phyloP scores from a whole-genome alignment of 2,797 vertebrate species.

The Loriculus beryllinus region DNA sequence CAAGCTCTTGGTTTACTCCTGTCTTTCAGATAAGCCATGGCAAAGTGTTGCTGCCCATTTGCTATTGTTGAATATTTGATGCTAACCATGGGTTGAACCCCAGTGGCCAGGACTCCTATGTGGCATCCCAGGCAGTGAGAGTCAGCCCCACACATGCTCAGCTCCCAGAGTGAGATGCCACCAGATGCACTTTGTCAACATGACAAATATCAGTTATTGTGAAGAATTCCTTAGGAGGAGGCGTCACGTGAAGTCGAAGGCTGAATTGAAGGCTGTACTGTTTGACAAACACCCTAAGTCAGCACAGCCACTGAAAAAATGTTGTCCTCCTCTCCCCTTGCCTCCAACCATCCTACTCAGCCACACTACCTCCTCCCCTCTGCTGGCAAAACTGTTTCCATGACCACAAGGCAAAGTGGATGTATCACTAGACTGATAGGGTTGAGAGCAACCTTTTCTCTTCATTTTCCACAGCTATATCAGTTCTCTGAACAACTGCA shows the following conservation, averaged over 20 bases:
- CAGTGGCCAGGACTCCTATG: accelerated
- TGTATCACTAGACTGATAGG: neutral
- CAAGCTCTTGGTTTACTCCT: neutral
- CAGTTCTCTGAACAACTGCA: neutral
- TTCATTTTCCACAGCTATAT: neutral
- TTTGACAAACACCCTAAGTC: neutral
- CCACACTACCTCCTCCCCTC: neutral
- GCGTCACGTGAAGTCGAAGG: neutral
- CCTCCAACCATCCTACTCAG: neutral
- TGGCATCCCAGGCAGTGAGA: neutral
- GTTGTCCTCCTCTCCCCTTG: neutral
- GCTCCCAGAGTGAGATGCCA: neutral
- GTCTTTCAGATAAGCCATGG: neutral
- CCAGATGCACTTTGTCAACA: neutral
- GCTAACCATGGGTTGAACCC: neutral
- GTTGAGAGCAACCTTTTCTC: neutral
- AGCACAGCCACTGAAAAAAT: neutral
- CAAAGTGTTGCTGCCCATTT: neutral
- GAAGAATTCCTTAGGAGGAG: neutral
- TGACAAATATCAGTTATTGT: neutral
- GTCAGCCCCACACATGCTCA: neutral
- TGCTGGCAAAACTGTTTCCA: neutral
- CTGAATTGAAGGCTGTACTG: neutral
- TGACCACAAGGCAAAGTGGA: neutral
- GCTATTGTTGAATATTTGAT: neutral